Evolutionary conservation across 2,888 invertebrate genomes (phyloP).

Genomic region (Lasioglossum pauxillum): DNA sequence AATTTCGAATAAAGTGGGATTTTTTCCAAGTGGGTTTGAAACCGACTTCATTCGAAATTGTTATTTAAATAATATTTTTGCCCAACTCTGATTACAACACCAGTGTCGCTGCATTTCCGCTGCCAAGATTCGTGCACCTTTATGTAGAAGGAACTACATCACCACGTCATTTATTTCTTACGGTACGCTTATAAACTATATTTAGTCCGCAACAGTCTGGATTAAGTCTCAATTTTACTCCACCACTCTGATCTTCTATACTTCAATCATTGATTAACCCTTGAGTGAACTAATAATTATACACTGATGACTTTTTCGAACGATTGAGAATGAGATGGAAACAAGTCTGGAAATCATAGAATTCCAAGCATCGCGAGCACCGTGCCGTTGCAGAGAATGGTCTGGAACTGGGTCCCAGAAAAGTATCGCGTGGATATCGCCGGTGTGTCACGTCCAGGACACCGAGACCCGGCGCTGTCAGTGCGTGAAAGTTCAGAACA

Average conservation of each 20-base stretch:
- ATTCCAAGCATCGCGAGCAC: not conserved
- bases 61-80: too few relatives aligned
- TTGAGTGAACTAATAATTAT: not conserved
- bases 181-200: too few relatives aligned
- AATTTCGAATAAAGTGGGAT: too few relatives aligned
- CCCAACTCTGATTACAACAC: too few relatives aligned
- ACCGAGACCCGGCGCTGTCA: slow-evolving; percentile 65
- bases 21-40: too few relatives aligned
- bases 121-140: too few relatives aligned
- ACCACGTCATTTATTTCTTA: too few relatives aligned
- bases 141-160: too few relatives aligned
- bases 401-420: slow-evolving; percentile 15
- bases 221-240: too few relatives aligned
- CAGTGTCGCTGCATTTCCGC: too few relatives aligned
- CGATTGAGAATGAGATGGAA: not conserved
- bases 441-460: slow-evolving; percentile 55
- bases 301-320: not conserved
- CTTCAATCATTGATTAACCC: not conserved
- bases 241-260: not conserved
- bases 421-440: slow-evolving; percentile 61
- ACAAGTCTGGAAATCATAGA: not conserved
- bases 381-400: not conserved
- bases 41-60: too few relatives aligned
- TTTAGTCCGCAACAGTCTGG: too few relatives aligned
- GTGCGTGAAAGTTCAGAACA: slow-evolving; percentile 81